Base-by-base conservation (phyloP, 2,888 invertebrate species). In the Ormyrus labotus region DNA sequence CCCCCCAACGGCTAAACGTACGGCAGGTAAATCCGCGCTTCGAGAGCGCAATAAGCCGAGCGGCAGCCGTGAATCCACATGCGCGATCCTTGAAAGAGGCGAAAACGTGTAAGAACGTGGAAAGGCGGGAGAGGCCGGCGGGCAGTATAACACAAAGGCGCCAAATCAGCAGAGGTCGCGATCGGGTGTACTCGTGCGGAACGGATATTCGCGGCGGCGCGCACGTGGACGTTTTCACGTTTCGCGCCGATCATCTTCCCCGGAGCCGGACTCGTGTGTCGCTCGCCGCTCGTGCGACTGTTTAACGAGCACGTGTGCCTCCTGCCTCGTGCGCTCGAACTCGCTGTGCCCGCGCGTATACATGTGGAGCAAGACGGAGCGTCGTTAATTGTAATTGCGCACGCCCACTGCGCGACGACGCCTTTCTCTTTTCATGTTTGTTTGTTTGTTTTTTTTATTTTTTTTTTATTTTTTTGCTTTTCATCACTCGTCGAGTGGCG, bases 351-450 rank as follows among this genome's bases (percentile, higher is more conserved):
- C 34, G 50, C 63, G 51, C 63, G 51, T n/a, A 53, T 45, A 8
- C 13, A 0, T 64, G 34, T n/a, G 4, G 34, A 34, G 3, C 34
- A 34, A 34, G 53, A 3, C n/a, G 47, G 10, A 7, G 11, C 53
- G 55, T 78, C 61, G 68, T 68, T 78, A 75, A 75, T 71, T 55
- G 65, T 71, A 57, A 75, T 80, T 67, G 65, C 50, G 48, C 50
- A 19, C 50, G 63, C 45, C 48, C 10, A 6, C 48, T 3, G 1
- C 68, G 4, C 34, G 34, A 34, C 34, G 34, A 34, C 34, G 34
- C 55, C 19, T 60, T 50, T 50, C 58, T 60, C 50, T 58, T 57
- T 61, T 6, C 1, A 45, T 58, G 13, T 34, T 34, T 34, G 51
- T 19, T 34, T 45, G n/a, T 55, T 13, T 9, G 51, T 68, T 13